Evolutionary conservation across 2,888 invertebrate genomes (phyloP), one percentile per base, ranked within the genome.

Genomic region (Automeris io): DNA sequence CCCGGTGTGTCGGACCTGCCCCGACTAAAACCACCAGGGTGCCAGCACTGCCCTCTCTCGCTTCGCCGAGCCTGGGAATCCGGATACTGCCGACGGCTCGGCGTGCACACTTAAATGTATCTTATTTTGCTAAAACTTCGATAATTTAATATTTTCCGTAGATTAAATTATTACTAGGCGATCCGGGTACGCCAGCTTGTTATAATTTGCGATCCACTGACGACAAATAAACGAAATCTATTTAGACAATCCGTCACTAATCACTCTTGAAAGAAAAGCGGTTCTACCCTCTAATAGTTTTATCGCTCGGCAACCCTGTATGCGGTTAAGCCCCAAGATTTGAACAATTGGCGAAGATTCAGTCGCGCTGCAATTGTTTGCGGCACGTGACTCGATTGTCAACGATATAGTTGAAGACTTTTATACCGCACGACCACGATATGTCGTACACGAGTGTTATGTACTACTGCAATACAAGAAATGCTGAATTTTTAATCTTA

Each of bases 301-400:
- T 81, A 77, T 74, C 70, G 49, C 76, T 59, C 49, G 61, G 76
- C 77, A 73, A 79, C 54, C 53, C 54, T 54, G 68, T 70, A 77
- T 73, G 70, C 69, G 73, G 77, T 82, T 82, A 81, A 75, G 74
- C 56, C 64, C 77, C 81, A 82, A 83, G 82, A 82, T 85, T 83
- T 73, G 68, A 79, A 77, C 81, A 82, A 81, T 85, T 73, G 76
- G 60, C 57, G 65, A 70, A 70, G 66, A 65, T 65, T 71, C 62
- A 63, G 49, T 35, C 55, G 54, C 53, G 57, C 61, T 56, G 68
- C 64, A 64, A 71, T 81, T 78, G 76, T 80, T 74, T 66, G 67
- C 44, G 45, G 46, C 56, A 69, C 83, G 82, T 81, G 82, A 65
- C 39, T 42, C 43, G 75, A 45, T 54, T 80, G 47, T 51, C 42